Base-by-base conservation (phyloP, 2,797 vertebrate species). In the Falco biarmicus region DNA sequence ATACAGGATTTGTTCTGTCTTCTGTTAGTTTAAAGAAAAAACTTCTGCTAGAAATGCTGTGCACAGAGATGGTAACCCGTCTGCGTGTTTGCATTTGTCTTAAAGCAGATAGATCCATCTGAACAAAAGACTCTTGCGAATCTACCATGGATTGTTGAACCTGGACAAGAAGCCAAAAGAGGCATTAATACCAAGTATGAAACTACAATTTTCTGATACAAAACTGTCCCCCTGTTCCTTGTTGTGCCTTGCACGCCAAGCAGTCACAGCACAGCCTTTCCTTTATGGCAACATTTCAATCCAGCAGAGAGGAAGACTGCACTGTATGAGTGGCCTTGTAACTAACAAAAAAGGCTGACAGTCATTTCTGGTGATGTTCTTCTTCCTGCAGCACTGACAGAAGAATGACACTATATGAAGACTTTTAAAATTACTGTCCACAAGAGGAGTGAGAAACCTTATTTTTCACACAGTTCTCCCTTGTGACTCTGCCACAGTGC, bases 171-270 rank as follows among this genome's bases (percentile, higher is more conserved):
- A 98, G 99, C 99, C 97, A 99, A 99, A 98, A 98, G 99, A 99
- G 99, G 99, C 98, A 99, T 99, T 99, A 99, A 99, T 99, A 99
- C 99, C 99, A 99, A 99, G 99, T 99, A 99, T 98, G 99, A 99
- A 98, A 99, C 99, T 98, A 99, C 99, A 98, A 99, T 99, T 99
- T 99, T 99, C 99, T 99, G 99, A 99, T 99, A 98, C 98, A 97
- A 98, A 98, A 96, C 98, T 98, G 98, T 98, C 99, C 98, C 96
- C 98, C 98, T 98, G 98, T 98, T 99, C 98, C 98, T 98, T 98
- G 99, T 98, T 99, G 99, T 99, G 99, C 99, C 99, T 99, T 99
- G 98, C 98, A 98, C 97, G 96, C 98, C 97, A 95, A 97, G 98
- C 98, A 95, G 98, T 97, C 98, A 98, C 94, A 97, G 98, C 98